These are phyloP conservation scores for Epistrophella euchroma DNA, from an alignment of 2,888 invertebrate genomes.

Conservation along the genomic window DNA sequence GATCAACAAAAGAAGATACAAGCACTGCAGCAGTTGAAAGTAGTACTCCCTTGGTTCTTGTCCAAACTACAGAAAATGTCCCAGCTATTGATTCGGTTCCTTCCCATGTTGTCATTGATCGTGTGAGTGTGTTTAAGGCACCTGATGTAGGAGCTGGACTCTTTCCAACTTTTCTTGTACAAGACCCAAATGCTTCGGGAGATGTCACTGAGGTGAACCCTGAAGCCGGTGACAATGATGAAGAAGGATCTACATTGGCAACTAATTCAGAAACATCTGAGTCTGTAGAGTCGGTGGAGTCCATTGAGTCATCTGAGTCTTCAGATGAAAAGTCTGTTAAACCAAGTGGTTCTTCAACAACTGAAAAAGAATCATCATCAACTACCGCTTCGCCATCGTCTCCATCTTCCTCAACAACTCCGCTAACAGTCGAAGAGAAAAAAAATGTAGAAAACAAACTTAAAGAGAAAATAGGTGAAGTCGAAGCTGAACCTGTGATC, in stretches of 20 bases:
- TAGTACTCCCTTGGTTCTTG: constrained; percentile 67
- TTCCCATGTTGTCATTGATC: constrained; percentile 81
- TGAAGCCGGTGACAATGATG: constrained; percentile 4
- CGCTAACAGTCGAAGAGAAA: constrained; percentile 78
- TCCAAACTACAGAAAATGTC: constrained; percentile 79
- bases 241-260: neutral
- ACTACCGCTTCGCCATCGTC: constrained; percentile 26
- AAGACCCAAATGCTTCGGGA: constrained; percentile 26
- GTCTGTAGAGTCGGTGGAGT: constrained; percentile 30
- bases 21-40: neutral
- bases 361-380: constrained; percentile 9
- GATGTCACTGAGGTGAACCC: constrained; percentile 30
- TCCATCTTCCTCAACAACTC: constrained; percentile 69
- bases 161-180: constrained; percentile 74
- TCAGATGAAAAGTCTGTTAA: constrained; percentile 4
- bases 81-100: constrained; percentile 77
- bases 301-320: constrained; percentile 21
- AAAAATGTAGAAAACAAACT: constrained; percentile 81
- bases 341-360: neutral
- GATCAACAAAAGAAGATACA: constrained; percentile 31
- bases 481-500: constrained; percentile 83
- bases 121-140: constrained; percentile 77
- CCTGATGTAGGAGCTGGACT: constrained; percentile 36
- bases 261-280: neutral
- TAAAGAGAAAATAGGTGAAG: constrained; percentile 82